These are phyloP conservation scores for Orthosia gracilis DNA, from an alignment of 2,888 invertebrate species.

Conservation along the genomic window DNA sequence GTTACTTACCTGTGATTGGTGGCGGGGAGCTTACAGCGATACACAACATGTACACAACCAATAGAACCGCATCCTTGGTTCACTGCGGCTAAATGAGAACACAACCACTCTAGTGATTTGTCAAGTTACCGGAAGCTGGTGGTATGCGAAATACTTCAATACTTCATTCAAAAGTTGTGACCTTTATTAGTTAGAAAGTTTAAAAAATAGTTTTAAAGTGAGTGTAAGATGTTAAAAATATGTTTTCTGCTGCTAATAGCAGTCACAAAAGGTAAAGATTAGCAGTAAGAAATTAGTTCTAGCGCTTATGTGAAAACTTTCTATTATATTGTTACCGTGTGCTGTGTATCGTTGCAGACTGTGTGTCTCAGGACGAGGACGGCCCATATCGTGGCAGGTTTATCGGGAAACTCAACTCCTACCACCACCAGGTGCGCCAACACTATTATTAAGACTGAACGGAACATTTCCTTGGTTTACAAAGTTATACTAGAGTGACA, in stretches of 20 bases:
- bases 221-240: constrained; percentile 76
- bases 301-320: constrained; percentile 73
- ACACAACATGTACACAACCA: constrained; percentile 49
- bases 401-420: constrained; percentile 96
- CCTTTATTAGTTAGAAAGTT: constrained; percentile 70
- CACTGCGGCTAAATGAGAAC: constrained; percentile 53
- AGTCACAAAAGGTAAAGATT: constrained; percentile 75
- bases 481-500: background rate
- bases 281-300: constrained; percentile 12
- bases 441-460: background rate
- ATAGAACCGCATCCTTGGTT: constrained; percentile 65
- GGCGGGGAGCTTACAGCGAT: background rate
- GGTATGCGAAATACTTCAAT: constrained; percentile 65
- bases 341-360: constrained; percentile 76
- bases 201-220: constrained; percentile 61
- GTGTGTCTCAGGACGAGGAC: constrained; percentile 92
- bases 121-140: constrained; percentile 77
- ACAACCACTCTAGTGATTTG: constrained; percentile 70
- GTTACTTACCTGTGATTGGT: constrained; percentile 74
- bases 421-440: constrained; percentile 94
- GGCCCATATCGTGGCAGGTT: constrained; percentile 95
- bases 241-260: constrained; percentile 76
- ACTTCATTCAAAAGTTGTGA: constrained; percentile 80
- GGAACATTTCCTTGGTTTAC: no score
- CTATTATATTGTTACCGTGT: constrained; percentile 68